Percentiles rank a stretch among this genome's conserved stretches.
phyloP scores from a whole-genome alignment of 2,113 vertebrate species.

The Oryzias melastigma region DNA sequence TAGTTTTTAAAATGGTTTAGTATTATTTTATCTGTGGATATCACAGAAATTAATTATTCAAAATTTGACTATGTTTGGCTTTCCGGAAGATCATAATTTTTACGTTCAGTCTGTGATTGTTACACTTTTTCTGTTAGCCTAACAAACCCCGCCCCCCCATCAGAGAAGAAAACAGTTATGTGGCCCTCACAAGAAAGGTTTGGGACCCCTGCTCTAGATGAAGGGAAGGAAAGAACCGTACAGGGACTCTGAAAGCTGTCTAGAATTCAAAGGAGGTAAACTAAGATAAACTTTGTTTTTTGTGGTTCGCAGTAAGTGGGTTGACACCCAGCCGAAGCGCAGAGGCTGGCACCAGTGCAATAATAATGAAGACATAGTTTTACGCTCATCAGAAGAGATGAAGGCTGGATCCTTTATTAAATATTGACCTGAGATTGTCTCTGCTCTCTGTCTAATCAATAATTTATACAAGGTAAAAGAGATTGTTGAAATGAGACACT shows the following conservation, averaged over 20 bases:
- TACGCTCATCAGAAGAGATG: slow-evolving; percentile 41
- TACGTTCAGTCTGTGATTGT: too few species aligned
- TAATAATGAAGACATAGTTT: slow-evolving; percentile 63
- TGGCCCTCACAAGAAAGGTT: too few species aligned
- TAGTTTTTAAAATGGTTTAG: too few species aligned
- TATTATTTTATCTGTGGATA: too few species aligned
- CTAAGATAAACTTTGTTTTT: slow-evolving; percentile 54
- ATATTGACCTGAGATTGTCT: slow-evolving; percentile 74
- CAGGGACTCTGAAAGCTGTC: slow-evolving; percentile 44
- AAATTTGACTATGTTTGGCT: too few species aligned
- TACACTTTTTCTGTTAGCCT: too few species aligned
- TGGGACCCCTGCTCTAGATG: background rate
- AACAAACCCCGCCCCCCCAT: too few species aligned
- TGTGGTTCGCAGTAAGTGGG: slow-evolving; percentile 54
- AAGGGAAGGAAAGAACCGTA: slow-evolving; percentile 44
- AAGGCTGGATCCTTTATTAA: slow-evolving; percentile 67
- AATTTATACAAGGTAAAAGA: slow-evolving; percentile 69
- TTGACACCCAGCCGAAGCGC: slow-evolving; percentile 54
- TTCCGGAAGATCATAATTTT: too few species aligned
- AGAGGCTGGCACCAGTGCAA: slow-evolving; percentile 40
- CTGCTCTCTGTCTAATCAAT: slow-evolving; percentile 68
- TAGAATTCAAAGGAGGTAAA: slow-evolving; percentile 60
- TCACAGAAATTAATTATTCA: too few species aligned
- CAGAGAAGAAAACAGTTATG: too few species aligned
- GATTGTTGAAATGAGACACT: slow-evolving; percentile 45